Base-by-base conservation (phyloP, 2,797 vertebrate species). In the Ispidina picta region DNA sequence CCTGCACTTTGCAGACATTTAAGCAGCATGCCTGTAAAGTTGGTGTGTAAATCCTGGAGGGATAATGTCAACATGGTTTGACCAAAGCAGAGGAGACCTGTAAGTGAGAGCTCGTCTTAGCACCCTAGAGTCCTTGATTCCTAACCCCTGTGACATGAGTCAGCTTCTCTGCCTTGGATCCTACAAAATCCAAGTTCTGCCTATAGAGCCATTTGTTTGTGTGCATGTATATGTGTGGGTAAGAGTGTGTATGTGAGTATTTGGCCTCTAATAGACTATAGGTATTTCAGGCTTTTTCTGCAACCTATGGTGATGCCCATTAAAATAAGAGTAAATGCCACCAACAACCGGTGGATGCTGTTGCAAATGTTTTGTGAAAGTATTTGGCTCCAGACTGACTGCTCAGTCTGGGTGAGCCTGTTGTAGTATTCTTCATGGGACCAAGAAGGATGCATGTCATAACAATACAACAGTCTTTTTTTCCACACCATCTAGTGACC, bases 131-230 rank as follows among this genome's bases (percentile, higher is more conserved):
- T 85, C 89, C 89, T 77, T 14, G 68, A 33, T 75, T 83, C 52
- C 88, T 78, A 88, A 58, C 44, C 14, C 37, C 49, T 63, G 55
- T 82, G 76, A 72, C 75, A 55, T 74, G 31, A 83, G 60, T 68
- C 75, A 49, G 93, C 93, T 90, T 91, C 75, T 80, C 54, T 79
- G 55, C 93, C 94, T 96, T 95, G 95, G 94, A 96, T 96, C 92
- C 81, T 93, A 62, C 68, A 89, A 69, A 94, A 96, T 97, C 96
- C 96, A 96, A 96, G 95, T 54, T 83, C 56, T 88, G 73, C 80
- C 85, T 79, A 1, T 94, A 94, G 92, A 92, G 60, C 83, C 65
- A 4, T 92, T 91, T 79, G 79, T 87, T 80, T 71, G 81, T 1
- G 68, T 89, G 92, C 75, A 16, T 72, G 83, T 88, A 12, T 89